Conservation (phyloP, 2,113 vertebrate genomes). For the Raja brachyura region DNA sequence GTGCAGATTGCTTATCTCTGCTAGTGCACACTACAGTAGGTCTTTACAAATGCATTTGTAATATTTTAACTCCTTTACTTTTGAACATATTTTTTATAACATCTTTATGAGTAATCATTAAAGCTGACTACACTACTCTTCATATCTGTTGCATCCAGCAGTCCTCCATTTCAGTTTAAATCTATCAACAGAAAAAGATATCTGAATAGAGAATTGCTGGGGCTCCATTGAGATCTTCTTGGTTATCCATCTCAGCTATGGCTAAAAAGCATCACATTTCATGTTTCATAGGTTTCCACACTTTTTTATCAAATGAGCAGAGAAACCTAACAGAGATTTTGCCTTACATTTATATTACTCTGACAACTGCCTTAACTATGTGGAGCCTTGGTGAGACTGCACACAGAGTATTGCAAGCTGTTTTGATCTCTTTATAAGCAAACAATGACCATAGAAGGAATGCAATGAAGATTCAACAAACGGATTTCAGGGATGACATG, state of each 20-base stretch:
- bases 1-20: not conserved
- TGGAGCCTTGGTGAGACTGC: too few relatives aligned
- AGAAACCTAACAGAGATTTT: not conserved
- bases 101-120: not conserved
- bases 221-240: too few relatives aligned
- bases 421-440: too few relatives aligned
- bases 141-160: not conserved
- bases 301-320: not conserved
- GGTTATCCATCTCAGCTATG: not conserved
- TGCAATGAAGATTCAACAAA: too few relatives aligned
- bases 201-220: too few relatives aligned
- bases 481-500: too few relatives aligned
- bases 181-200: not conserved
- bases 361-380: not conserved
- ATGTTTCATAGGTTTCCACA: not conserved
- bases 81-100: not conserved
- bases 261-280: not conserved
- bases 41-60: conserved; percentile 15
- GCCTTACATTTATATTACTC: not conserved
- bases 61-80: conserved; percentile 1
- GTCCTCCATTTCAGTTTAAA: not conserved
- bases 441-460: too few relatives aligned
- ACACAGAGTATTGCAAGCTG: too few relatives aligned
- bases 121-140: not conserved
- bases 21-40: not conserved